A percentile compares a stretch with the other conserved stretches of the same genome.
These are phyloP conservation scores for Acanthosoma haemorrhoidale DNA, from an alignment of 2,888 invertebrate genomes.

Conservation along the genomic window DNA sequence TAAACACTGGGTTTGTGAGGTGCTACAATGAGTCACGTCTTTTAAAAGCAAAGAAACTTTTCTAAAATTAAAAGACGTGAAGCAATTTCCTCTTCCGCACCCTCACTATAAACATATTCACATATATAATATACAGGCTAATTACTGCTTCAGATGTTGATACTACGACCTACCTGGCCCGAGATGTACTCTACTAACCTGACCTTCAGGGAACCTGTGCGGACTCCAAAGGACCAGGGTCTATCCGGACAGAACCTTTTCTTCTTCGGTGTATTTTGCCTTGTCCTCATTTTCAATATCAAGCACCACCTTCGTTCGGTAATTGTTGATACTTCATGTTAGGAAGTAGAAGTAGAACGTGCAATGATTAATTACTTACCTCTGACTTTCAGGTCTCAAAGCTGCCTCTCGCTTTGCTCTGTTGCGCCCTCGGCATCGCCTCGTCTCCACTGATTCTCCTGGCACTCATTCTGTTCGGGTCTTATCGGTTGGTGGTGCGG, in stretches of 20 bases:
- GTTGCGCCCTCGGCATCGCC: slow-evolving; percentile 29
- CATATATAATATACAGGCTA: too few relatives aligned
- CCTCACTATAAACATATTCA: too few relatives aligned
- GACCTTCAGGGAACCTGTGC: neutral
- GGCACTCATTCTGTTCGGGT: neutral
- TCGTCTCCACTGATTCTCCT: slow-evolving; percentile 22
- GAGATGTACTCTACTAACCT: slow-evolving; percentile 16
- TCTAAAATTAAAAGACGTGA: too few relatives aligned
- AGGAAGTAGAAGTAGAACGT: neutral
- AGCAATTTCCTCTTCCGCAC: too few relatives aligned
- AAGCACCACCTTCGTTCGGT: slow-evolving; percentile 31
- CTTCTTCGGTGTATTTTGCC: neutral
- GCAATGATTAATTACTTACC: neutral
- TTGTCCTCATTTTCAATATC: slow-evolving; percentile 22
- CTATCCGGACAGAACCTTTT: neutral
- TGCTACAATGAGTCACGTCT: too few relatives aligned
- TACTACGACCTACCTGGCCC: slow-evolving; percentile 5
- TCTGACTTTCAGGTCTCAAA: slow-evolving; percentile 25
- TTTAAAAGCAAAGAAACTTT: too few relatives aligned
- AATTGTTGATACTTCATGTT: neutral
- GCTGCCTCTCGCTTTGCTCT: slow-evolving; percentile 30
- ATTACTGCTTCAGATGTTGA: slow-evolving; percentile 21
- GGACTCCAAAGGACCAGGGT: neutral
- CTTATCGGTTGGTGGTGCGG: slow-evolving; percentile 3
- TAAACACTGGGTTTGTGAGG: too few relatives aligned